phyloP scores from a whole-genome alignment of 2,113 vertebrate species.

The Muntiacus muntjak region DNA sequence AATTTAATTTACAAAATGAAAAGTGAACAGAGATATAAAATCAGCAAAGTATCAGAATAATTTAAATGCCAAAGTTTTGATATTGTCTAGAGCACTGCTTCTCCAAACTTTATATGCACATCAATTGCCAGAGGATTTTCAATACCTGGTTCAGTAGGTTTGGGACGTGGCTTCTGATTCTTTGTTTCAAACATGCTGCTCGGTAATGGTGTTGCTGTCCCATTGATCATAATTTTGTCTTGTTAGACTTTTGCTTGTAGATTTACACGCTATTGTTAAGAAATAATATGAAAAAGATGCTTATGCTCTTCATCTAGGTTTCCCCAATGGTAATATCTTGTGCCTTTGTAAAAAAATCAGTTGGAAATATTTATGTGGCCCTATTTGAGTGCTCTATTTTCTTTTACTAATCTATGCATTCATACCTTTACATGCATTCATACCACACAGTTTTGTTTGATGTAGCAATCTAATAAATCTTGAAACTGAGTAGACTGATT shows the following conservation, averaged over 20 bases:
- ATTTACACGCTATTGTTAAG: background rate
- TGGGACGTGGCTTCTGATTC: background rate
- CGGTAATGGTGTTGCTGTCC: background rate
- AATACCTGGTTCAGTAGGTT: background rate
- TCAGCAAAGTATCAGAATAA: background rate
- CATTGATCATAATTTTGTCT: background rate
- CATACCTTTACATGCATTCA: background rate
- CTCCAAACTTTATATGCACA: background rate
- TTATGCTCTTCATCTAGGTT: background rate
- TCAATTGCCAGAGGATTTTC: background rate
- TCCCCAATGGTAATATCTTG: background rate
- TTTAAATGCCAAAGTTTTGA: background rate
- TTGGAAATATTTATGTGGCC: background rate
- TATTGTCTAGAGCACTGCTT: background rate
- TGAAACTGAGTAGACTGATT: background rate
- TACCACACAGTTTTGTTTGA: background rate
- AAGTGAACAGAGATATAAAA: background rate
- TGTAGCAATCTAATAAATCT: background rate
- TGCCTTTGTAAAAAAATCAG: background rate
- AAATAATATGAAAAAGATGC: background rate
- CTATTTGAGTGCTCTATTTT: background rate
- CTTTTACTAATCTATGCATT: background rate
- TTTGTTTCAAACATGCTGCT: background rate
- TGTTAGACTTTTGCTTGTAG: background rate
- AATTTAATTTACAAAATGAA: background rate